A percentile compares a stretch with the other conserved stretches of the same genome.
Conservation (phyloP, 2,888 invertebrate species). For the Machimus atricapillus region DNA sequence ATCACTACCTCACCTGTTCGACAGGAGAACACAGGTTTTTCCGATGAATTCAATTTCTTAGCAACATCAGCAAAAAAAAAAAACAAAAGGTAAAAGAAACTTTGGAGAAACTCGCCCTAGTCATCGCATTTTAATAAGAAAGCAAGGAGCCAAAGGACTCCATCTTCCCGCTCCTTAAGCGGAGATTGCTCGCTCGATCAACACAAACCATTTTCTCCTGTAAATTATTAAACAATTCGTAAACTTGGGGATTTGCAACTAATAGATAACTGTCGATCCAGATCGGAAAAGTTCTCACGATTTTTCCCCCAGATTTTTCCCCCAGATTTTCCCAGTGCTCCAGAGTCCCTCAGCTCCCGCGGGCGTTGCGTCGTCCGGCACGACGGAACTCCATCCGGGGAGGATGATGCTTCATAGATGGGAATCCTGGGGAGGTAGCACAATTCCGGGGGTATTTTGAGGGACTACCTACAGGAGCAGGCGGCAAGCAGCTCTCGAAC, state of each 20-base stretch:
- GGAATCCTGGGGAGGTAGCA: not conserved
- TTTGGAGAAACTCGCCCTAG: not conserved
- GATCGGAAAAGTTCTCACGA: constrained; percentile 8
- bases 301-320: not conserved
- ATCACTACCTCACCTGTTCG: not conserved
- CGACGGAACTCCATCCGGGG: not conserved
- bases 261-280: constrained; percentile 10
- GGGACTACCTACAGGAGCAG: not conserved
- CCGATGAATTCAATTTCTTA: not conserved
- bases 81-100: not conserved
- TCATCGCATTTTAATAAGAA: not conserved
- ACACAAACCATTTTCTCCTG: not conserved
- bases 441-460: not conserved
- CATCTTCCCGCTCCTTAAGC: not conserved
- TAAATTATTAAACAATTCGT: not conserved
- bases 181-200: not conserved
- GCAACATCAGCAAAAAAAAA: not conserved
- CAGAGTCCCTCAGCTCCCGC: not conserved
- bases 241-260: constrained; percentile 13
- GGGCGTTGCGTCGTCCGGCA: not conserved
- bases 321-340: not conserved
- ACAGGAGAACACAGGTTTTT: not conserved
- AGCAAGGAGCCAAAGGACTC: not conserved
- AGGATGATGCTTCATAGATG: not conserved
- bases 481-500: not conserved